Base-by-base conservation (phyloP, 2,888 invertebrate species). In the Palloptera scutellata region DNA sequence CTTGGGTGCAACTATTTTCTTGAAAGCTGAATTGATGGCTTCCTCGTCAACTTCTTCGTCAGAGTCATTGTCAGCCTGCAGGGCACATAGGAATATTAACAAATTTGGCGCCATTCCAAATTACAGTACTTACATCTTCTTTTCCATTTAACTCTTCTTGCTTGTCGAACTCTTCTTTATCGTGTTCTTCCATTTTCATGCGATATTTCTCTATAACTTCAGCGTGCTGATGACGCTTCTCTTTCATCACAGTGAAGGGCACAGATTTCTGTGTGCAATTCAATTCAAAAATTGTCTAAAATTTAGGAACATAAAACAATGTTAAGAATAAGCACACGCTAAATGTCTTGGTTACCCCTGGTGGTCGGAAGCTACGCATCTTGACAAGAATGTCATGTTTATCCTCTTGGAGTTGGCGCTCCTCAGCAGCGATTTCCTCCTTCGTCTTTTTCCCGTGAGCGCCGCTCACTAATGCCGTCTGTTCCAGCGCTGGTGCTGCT, bases 211-310 rank as follows among this genome's bases (percentile, higher is more conserved):
- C 82, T 70, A 84, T 84, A 77, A 84, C 71, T 75, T 89, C 82
- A 81, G 90, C 86, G 86, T 97, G 89, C 80, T 90, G 87, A 72
- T 89, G 87, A 60, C 98, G 89, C 84, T 96, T 97, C 12, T 89
- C 88, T 83, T 95, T 94, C 97, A 98, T 98, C 0, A 94, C 91
- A 67, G 89, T 85, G 74, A 92, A 92, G 80, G 91, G 91, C 0
- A 89, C 87, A 0, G 94, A 92, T 80, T 95, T 90, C 76, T 91
- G 88, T 80, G 92, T 93, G 0, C 92, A 89, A 55, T 93, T 92
- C 61, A 98, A 88, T 86, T 98, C 98, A 84, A 98, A 94, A 77
- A 98, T 93, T 0, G 97, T 98, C 81, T 82, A 57, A 58, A 40
- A 43, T 45, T 12, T 40, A 17, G 48, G 43, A 51, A 17, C 3